A percentile compares a stretch with the other conserved stretches of the same genome.
Conservation (phyloP, 2,888 invertebrate species). For the Lasioglossum lativentre region DNA sequence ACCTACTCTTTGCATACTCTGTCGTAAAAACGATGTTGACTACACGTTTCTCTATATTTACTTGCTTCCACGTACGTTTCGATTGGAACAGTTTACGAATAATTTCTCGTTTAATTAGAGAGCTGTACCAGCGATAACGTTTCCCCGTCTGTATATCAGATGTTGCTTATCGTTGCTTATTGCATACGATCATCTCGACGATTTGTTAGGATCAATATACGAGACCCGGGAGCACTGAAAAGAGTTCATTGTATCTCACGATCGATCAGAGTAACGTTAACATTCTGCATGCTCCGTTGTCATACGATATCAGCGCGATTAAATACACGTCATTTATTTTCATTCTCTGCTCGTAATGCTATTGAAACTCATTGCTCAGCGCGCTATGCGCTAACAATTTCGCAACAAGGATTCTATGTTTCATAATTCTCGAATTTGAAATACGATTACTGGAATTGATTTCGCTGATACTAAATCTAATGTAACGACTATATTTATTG, state of each 20-base stretch:
- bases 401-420: not conserved
- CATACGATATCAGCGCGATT: constrained; percentile 38
- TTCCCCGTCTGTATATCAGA: constrained; percentile 12
- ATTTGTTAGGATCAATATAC: constrained; percentile 54
- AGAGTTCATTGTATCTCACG: constrained; percentile 55
- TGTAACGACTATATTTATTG: too few relatives aligned
- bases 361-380: constrained; percentile 17
- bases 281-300: constrained; percentile 21
- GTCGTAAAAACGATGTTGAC: not conserved
- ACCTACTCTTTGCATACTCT: not conserved
- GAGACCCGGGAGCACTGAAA: constrained; percentile 23
- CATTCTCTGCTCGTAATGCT: constrained; percentile 8
- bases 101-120: not conserved
- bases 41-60: not conserved
- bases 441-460: not conserved
- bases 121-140: not conserved
- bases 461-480: too few relatives aligned
- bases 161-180: constrained; percentile 4
- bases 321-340: constrained; percentile 38
- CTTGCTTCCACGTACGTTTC: not conserved
- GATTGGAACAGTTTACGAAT: not conserved
- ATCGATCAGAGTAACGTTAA: constrained; percentile 66
- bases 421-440: not conserved
- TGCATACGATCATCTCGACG: constrained; percentile 38
- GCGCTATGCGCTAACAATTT: not conserved